phyloP scores from a whole-genome alignment of 2,113 vertebrate genomes.

The Gila orcuttii region DNA sequence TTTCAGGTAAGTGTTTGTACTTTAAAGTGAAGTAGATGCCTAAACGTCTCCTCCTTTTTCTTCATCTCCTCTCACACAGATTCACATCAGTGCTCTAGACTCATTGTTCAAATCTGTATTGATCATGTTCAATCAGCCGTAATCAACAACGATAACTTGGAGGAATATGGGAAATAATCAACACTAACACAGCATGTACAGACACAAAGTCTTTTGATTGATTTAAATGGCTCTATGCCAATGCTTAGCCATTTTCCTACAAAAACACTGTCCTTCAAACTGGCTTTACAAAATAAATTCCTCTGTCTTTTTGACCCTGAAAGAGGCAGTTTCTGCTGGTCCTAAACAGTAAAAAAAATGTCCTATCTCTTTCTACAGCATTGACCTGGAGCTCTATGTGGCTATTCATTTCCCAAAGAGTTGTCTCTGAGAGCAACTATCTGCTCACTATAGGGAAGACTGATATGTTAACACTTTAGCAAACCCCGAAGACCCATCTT shows the following conservation, averaged over 20 bases:
- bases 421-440: background rate
- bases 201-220: background rate
- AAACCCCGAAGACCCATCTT: background rate
- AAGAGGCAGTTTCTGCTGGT: background rate
- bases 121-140: slow-evolving; percentile 20
- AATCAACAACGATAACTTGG: background rate
- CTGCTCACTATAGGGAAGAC: background rate
- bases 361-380: background rate
- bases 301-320: background rate
- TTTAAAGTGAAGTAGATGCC: background rate
- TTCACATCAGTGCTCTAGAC: background rate
- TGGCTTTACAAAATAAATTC: background rate
- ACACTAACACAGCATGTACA: slow-evolving; percentile 5
- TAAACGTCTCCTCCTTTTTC: background rate
- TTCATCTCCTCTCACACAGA: too few species aligned
- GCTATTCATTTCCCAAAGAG: slow-evolving; percentile 15
- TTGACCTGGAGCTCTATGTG: background rate
- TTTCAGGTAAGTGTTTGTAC: background rate
- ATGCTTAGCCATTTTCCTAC: background rate
- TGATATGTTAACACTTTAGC: background rate
- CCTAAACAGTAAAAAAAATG: background rate
- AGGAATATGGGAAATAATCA: background rate
- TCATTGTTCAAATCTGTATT: background rate
- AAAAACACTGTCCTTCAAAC: background rate
- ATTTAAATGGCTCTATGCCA: background rate